phyloP scores from a whole-genome alignment of 2,113 vertebrate species.

The Seriola rivoliana region DNA sequence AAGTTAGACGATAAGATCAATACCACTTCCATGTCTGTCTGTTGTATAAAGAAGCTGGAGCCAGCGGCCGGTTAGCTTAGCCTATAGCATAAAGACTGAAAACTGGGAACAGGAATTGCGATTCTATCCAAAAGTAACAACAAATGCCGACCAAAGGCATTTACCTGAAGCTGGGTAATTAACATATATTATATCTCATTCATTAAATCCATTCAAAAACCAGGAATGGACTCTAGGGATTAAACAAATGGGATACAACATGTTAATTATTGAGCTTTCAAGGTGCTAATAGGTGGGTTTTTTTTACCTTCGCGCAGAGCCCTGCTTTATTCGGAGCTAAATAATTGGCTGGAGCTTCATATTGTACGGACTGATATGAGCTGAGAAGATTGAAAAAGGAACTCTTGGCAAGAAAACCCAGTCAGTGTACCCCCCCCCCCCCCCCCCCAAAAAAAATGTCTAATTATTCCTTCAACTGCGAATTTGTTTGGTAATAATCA shows the following conservation, averaged over 20 bases:
- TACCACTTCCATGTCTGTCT: not conserved
- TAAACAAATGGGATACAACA: not conserved
- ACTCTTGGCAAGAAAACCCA: too few relatives aligned
- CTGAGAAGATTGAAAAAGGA: too few relatives aligned
- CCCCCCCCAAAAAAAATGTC: not conserved
- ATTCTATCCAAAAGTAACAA: not conserved
- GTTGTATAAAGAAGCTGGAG: not conserved
- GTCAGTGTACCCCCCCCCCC: not conserved
- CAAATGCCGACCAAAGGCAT: not conserved
- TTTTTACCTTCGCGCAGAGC: not conserved
- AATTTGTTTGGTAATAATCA: not conserved
- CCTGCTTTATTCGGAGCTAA: not conserved
- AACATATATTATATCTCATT: not conserved
- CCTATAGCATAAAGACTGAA: not conserved
- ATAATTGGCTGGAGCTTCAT: not conserved
- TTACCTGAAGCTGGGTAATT: not conserved
- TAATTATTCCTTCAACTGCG: not conserved
- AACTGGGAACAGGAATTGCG: not conserved
- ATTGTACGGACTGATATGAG: too few relatives aligned
- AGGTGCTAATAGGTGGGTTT: not conserved
- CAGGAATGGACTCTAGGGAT: not conserved
- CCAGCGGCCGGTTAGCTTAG: not conserved
- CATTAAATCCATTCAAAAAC: not conserved
- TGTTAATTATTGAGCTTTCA: not conserved
- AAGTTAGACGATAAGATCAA: too few relatives aligned